Evolutionary conservation across 2,888 invertebrate genomes (phyloP).

Genomic region (Mythimna ferrago): DNA sequence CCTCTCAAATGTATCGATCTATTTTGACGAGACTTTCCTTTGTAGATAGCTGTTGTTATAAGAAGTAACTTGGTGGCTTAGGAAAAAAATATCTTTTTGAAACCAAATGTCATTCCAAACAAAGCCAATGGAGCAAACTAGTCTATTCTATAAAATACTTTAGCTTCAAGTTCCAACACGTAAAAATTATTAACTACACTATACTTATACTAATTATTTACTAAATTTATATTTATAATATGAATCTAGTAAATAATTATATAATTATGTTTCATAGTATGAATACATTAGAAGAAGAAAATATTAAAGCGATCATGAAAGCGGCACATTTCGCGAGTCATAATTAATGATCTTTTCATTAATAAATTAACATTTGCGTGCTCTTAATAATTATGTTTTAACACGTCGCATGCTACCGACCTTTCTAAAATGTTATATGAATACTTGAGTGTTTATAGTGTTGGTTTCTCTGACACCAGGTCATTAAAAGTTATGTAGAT

Average conservation of each 20-base stretch:
- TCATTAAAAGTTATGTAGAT: not conserved
- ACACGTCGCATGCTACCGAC: conserved; percentile 43
- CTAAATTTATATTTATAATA: no score
- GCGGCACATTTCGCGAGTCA: conserved; percentile 22
- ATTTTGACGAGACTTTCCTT: no score
- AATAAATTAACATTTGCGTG: conserved; percentile 61
- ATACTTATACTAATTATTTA: no score
- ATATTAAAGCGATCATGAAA: conserved; percentile 28
- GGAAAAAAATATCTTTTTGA: no score
- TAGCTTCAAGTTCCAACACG: no score
- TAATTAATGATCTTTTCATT: conserved; percentile 55
- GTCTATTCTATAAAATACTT: no score
- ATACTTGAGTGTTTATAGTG: conserved; percentile 6
- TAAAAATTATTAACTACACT: not conserved
- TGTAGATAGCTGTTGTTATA: no score
- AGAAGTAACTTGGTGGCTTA: no score
- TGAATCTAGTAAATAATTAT: no score
- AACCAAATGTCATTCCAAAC: no score
- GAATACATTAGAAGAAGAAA: not conserved
- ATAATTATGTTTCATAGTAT: not conserved
- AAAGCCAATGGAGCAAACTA: no score
- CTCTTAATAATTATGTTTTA: conserved; percentile 48
- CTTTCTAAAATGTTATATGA: conserved; percentile 23
- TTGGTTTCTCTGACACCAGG: not conserved
- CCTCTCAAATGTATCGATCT: no score